phyloP scores from a whole-genome alignment of 2,797 vertebrate genomes.

The Enteromius paludinosus region DNA sequence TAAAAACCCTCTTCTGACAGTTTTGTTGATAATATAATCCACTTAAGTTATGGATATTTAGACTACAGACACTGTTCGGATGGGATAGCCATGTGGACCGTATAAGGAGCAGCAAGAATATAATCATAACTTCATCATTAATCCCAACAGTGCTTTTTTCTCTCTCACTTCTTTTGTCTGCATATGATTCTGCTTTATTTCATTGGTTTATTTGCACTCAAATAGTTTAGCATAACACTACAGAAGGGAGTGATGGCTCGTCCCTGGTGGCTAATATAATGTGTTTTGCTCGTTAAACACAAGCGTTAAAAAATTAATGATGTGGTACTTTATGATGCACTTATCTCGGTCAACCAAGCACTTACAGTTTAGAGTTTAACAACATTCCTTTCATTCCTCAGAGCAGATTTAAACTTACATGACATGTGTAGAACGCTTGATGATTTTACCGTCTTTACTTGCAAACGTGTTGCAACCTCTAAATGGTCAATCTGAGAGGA shows the following conservation, averaged over 20 bases:
- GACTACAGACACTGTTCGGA: constrained; percentile 53
- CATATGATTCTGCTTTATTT: constrained; percentile 28
- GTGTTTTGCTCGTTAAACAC: constrained; percentile 47
- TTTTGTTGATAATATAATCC: constrained; percentile 63
- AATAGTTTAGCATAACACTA: constrained; percentile 41
- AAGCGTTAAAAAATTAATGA: constrained; percentile 41
- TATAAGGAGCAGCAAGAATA: constrained; percentile 44
- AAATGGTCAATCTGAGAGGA: constrained; percentile 26
- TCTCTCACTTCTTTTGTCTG: constrained; percentile 16
- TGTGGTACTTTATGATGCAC: constrained; percentile 31
- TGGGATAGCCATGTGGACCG: constrained; percentile 48
- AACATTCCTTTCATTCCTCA: constrained; percentile 36
- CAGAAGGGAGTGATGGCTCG: constrained; percentile 32
- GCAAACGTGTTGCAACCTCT: constrained; percentile 27
- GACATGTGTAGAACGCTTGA: constrained; percentile 32
- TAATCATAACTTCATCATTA: constrained; percentile 39
- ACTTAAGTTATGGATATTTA: constrained; percentile 60
- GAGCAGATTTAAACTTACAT: constrained; percentile 30
- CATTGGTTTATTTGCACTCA: constrained; percentile 28
- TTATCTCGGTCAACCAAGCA: constrained; percentile 44
- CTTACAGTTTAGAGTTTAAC: constrained; percentile 47
- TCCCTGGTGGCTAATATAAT: constrained; percentile 46
- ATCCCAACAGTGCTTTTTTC: constrained; percentile 30
- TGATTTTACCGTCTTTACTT: constrained; percentile 42
- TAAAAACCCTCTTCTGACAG: constrained; percentile 49